Evolutionary conservation across 2,888 invertebrate species (phyloP).

Genomic region (Keiferia lycopersicella): DNA sequence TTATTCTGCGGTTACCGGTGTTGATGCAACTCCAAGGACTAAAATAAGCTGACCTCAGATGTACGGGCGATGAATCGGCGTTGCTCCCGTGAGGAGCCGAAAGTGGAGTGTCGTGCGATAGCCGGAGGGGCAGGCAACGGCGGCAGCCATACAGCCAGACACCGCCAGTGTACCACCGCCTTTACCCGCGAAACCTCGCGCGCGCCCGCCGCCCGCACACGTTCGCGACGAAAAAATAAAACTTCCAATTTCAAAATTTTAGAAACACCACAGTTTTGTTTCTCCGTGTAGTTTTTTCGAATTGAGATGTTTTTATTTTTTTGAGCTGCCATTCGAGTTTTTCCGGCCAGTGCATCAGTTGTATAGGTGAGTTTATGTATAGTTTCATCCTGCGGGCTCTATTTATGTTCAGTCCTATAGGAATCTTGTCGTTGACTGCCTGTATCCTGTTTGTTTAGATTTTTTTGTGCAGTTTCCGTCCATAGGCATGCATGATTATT

Average conservation of each 20-base stretch:
- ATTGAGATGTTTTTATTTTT: conserved; percentile 47
- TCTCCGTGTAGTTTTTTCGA: conserved; percentile 40
- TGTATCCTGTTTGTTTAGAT: conserved; percentile 21
- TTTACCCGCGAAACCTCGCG: conserved; percentile 64
- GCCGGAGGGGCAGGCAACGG: conserved; percentile 59
- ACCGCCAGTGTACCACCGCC: conserved; percentile 66
- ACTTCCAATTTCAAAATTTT: conserved; percentile 36
- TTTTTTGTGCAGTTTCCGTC: conserved; percentile 10
- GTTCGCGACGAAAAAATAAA: conserved; percentile 22
- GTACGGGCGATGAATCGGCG: conserved; percentile 65
- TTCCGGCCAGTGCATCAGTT: conserved; percentile 36
- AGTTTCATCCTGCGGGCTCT: conserved; percentile 24
- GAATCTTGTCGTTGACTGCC: conserved; percentile 22
- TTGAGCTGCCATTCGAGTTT: conserved; percentile 45
- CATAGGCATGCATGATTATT: background rate
- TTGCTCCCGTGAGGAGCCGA: conserved; percentile 71
- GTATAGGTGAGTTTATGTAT: conserved; percentile 49
- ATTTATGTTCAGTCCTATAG: conserved; percentile 20
- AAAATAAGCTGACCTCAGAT: conserved; percentile 33
- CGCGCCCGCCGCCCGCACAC: conserved; percentile 43
- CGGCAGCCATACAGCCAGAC: conserved; percentile 44
- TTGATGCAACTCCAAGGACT: conserved; percentile 22
- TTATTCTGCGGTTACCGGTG: conserved; percentile 58
- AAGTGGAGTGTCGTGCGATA: conserved; percentile 75
- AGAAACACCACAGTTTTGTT: conserved; percentile 35